Conservation (phyloP, 2,888 invertebrate genomes). For the Steinernema scapterisci region DNA sequence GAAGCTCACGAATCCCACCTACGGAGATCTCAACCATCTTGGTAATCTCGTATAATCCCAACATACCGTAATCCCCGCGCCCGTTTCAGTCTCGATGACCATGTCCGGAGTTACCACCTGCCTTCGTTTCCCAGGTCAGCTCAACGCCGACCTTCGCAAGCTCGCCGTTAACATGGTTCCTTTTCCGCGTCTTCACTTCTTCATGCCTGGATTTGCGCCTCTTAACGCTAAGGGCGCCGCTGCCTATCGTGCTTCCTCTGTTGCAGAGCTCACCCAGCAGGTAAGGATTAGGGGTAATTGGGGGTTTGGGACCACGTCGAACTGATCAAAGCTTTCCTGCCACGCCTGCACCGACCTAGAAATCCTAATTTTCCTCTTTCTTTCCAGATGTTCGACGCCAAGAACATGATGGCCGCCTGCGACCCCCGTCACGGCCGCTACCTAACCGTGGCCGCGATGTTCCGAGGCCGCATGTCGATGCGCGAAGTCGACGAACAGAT, state of each 20-base stretch:
- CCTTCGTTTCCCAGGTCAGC: slow-evolving; percentile 68
- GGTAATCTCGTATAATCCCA: no score
- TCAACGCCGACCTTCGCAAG: slow-evolving; percentile 78
- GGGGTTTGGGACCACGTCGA: no score
- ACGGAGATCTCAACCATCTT: slow-evolving; percentile 85
- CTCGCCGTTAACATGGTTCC: slow-evolving; percentile 84
- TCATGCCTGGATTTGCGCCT: slow-evolving; percentile 79
- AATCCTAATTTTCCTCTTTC: slow-evolving; percentile 55
- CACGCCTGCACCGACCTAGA: slow-evolving; percentile 51
- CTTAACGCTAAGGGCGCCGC: slow-evolving; percentile 76
- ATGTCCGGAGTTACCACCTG: slow-evolving; percentile 70
- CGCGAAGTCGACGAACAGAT: slow-evolving; percentile 57
- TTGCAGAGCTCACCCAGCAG: slow-evolving; percentile 75
- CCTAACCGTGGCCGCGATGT: slow-evolving; percentile 73
- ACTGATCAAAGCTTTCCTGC: no score
- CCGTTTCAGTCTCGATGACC: slow-evolving; percentile 65
- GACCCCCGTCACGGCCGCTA: slow-evolving; percentile 72
- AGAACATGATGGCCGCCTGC: slow-evolving; percentile 71
- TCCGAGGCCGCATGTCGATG: slow-evolving; percentile 74
- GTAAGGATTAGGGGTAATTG: slow-evolving; percentile 4
- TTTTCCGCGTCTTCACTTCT: slow-evolving; percentile 76
- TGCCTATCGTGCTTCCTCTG: slow-evolving; percentile 74
- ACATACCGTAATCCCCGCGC: no score
- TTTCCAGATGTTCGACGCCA: slow-evolving; percentile 75
- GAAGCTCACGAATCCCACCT: slow-evolving; percentile 77